Evolutionary conservation across 2,113 vertebrate species (phyloP).

Genomic region (Acanthisitta chloris): DNA sequence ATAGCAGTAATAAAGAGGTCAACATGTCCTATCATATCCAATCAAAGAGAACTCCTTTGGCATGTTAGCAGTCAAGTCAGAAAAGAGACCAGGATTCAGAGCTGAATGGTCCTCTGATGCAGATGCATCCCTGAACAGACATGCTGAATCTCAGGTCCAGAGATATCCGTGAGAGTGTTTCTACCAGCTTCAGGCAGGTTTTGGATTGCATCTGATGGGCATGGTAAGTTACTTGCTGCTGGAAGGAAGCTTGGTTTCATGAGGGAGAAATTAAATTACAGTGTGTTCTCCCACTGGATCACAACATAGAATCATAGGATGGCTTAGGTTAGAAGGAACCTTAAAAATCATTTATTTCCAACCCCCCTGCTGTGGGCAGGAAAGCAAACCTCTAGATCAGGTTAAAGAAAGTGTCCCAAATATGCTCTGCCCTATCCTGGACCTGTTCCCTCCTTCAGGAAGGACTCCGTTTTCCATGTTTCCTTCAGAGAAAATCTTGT

Average conservation of each 20-base stretch:
- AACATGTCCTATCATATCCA: not conserved
- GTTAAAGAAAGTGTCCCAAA: not conserved
- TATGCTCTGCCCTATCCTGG: not conserved
- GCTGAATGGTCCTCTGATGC: not conserved
- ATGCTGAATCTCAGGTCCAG: fast-evolving
- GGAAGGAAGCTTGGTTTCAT: not conserved
- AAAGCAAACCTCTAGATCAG: not conserved
- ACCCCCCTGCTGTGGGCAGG: fast-evolving
- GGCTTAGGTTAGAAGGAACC: not conserved
- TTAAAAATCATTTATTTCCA: not conserved
- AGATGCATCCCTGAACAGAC: not conserved
- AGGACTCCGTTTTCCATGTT: not conserved
- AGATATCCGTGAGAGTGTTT: not conserved
- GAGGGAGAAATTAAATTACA: not conserved
- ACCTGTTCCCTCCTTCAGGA: not conserved
- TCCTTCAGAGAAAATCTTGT: not conserved
- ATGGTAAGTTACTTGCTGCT: not conserved
- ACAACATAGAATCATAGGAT: not conserved
- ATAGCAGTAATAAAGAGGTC: not conserved
- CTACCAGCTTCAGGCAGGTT: not conserved
- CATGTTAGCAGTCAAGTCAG: not conserved
- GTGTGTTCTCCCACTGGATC: not conserved
- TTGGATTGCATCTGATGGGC: not conserved
- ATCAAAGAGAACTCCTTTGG: not conserved
- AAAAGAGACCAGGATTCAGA: not conserved